phyloP scores from a whole-genome alignment of 2,797 vertebrate species.

The Echiichthys vipera region DNA sequence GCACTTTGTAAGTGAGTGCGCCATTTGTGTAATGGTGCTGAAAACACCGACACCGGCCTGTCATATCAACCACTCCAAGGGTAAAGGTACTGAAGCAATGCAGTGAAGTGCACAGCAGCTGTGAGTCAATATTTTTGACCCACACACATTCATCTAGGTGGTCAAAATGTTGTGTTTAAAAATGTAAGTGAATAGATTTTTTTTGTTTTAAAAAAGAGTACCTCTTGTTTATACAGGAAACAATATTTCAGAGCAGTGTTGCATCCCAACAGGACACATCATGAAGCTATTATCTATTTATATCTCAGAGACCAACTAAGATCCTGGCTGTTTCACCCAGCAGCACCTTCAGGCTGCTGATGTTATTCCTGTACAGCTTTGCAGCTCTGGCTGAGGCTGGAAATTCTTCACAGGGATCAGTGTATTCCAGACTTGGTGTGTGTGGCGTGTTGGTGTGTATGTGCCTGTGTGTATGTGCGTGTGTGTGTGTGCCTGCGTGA shows the following conservation, averaged over 20 bases:
- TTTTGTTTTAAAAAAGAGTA: neutral
- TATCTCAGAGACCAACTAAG: slow-evolving; percentile 46
- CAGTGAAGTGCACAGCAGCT: neutral
- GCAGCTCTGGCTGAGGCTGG: slow-evolving; percentile 46
- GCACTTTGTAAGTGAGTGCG: slow-evolving; percentile 49
- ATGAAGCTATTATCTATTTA: slow-evolving; percentile 56
- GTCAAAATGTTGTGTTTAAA: neutral
- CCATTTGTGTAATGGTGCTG: slow-evolving; percentile 64
- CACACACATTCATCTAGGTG: neutral
- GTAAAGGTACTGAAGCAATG: slow-evolving; percentile 16
- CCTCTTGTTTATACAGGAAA: slow-evolving; percentile 8
- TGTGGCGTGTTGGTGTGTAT: slow-evolving; percentile 12
- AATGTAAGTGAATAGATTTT: neutral
- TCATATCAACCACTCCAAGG: slow-evolving; percentile 34
- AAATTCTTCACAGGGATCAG: slow-evolving; percentile 69
- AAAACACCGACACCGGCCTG: slow-evolving; percentile 49
- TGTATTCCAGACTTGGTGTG: slow-evolving; percentile 51
- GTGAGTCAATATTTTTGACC: neutral
- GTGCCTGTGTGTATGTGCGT: slow-evolving; percentile 17
- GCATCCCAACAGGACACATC: slow-evolving; percentile 20
- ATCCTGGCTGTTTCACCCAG: slow-evolving; percentile 51
- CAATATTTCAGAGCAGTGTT: slow-evolving; percentile 15
- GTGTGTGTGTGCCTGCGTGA: slow-evolving; percentile 13
- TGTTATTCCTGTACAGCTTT: slow-evolving; percentile 61
- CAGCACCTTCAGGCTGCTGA: slow-evolving; percentile 52